Base-by-base conservation (phyloP, 2,888 invertebrate species). In the Lepidochrysops patricia region DNA sequence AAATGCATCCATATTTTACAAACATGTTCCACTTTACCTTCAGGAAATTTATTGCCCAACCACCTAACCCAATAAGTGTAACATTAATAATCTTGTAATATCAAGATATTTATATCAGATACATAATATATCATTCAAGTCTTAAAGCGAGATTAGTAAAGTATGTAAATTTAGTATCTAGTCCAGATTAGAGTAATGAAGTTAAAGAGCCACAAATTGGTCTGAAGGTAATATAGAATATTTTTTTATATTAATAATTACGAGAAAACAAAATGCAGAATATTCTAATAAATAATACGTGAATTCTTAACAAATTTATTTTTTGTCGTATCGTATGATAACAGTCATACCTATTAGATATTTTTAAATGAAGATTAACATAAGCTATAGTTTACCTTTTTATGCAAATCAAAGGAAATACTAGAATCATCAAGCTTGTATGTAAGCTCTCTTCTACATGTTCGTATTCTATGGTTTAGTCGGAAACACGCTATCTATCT, bases 141-240 rank as follows among this genome's bases (percentile, higher is more conserved):
- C 63, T 61, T 57, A 54, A 57, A 60, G 57, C 56, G 23, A 61
- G 62, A 64, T 62, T 61, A 64, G 60, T 57, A 62, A 63, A n/a
- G n/a, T n/a, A 64, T 64, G 64, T 63, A 58, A 63, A 63, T 61
- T 57, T 56, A 49, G 29, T 34, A 32, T 49, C 29, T 19, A 27
- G 43, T 19, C 19, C 19, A 19, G 19, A 43, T 9, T 12, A 43
- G 43, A 43, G 19, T 9, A 43, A 23, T 12, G 1, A 43, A 1
- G 3, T 4, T 19, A 43, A 19, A 19, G 19, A 43, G 19, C 9
- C 4, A 23, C 43, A 23, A n/a, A n/a, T n/a, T n/a, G n/a, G 9
- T 2, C 19, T 4, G 3, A 9, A 7, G 15, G n/a, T 6, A n/a
- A n/a, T 35, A 35, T 35, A 5, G 2, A 13, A 35, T n/a, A n/a